These are phyloP conservation scores for Melanocharis versteri DNA, from an alignment of 2,113 vertebrate genomes.

Conservation along the genomic window DNA sequence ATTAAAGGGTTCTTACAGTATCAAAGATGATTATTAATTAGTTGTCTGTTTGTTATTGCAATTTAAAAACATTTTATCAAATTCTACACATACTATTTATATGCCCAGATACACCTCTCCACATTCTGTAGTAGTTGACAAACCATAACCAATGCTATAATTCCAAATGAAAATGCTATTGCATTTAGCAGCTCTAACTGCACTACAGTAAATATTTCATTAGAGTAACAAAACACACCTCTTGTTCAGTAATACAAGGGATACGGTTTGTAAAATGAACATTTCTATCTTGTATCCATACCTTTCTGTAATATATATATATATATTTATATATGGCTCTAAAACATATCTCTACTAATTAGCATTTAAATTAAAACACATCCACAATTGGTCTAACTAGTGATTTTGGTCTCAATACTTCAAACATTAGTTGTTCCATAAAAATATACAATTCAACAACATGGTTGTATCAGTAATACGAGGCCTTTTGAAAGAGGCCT, in stretches of 20 bases:
- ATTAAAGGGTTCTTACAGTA: conserved; percentile 13
- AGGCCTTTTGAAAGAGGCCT: conserved; percentile 39
- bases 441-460: conserved; percentile 67
- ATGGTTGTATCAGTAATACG: conserved; percentile 38
- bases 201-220: background rate
- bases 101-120: background rate
- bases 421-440: conserved; percentile 66
- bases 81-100: background rate
- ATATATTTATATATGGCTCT: conserved; percentile 66
- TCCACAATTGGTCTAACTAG: conserved; percentile 64
- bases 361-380: conserved; percentile 77
- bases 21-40: background rate
- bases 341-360: conserved; percentile 68
- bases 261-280: conserved; percentile 24
- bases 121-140: conserved; percentile 4
- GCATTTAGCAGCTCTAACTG: conserved; percentile 28
- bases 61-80: background rate
- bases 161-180: conserved; percentile 31
- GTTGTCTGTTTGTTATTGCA: background rate
- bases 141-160: conserved; percentile 40
- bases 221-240: conserved; percentile 7
- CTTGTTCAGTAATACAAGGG: conserved; percentile 9
- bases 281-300: conserved; percentile 57
- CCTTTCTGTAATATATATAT: conserved; percentile 69
- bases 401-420: conserved; percentile 75